These are phyloP conservation scores for Myathropa florea DNA, from an alignment of 2,888 invertebrate species.

Conservation along the genomic window DNA sequence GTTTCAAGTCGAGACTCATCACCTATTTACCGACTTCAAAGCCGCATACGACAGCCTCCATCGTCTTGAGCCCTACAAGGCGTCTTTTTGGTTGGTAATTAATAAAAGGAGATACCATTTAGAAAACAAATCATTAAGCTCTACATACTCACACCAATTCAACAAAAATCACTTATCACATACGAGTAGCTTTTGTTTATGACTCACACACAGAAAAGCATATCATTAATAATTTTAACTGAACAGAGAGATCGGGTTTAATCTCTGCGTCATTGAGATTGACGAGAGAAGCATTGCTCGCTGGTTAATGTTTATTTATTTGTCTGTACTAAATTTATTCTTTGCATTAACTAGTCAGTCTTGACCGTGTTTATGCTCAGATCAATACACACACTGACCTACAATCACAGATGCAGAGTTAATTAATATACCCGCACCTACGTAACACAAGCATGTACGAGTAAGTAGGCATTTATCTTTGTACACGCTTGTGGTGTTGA, in stretches of 20 bases:
- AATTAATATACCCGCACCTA: background rate
- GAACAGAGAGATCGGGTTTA: background rate
- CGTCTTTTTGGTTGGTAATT: too few species aligned
- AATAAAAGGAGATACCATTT: too few species aligned
- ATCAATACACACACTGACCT: background rate
- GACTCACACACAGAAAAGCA: background rate
- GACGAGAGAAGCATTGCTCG: background rate
- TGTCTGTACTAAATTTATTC: background rate
- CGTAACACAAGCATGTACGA: background rate
- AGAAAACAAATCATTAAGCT: too few species aligned
- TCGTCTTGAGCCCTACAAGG: too few species aligned
- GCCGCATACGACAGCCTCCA: too few species aligned
- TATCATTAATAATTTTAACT: background rate
- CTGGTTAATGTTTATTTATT: background rate
- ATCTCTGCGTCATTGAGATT: background rate
- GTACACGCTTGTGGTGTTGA: background rate
- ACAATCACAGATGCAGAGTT: background rate
- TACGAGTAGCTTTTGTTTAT: background rate
- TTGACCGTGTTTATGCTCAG: background rate
- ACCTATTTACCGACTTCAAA: too few species aligned
- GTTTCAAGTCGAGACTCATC: too few species aligned
- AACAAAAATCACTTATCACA: background rate
- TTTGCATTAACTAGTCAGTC: background rate
- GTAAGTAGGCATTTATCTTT: background rate
- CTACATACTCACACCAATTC: background rate